Evolutionary conservation across 2,113 vertebrate species (phyloP).

Genomic region (Leptosomus discolor): DNA sequence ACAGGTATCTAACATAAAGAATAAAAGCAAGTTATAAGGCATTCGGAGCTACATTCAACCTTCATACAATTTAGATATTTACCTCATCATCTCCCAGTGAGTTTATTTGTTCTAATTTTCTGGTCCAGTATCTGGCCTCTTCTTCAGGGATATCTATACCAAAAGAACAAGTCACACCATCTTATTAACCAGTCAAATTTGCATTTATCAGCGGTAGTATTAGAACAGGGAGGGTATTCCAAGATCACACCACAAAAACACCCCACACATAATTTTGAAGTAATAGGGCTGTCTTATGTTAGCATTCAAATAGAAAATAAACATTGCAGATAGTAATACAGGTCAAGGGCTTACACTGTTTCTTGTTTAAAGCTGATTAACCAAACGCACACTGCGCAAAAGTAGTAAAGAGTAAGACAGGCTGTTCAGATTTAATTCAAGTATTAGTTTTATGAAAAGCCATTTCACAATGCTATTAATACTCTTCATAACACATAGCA

Average conservation of each 20-base stretch:
- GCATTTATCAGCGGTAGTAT: background rate
- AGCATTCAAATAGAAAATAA: background rate
- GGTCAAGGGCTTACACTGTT: background rate
- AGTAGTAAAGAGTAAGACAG: background rate
- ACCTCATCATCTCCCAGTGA: conserved; percentile 87
- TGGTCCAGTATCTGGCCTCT: conserved; percentile 95
- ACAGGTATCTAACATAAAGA: background rate
- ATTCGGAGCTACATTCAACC: background rate
- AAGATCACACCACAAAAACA: background rate
- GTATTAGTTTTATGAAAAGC: background rate
- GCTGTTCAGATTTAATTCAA: background rate
- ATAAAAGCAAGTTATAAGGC: background rate
- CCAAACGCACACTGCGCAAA: background rate
- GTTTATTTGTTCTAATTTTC: conserved; percentile 90
- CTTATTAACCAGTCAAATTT: background rate
- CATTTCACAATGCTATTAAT: background rate
- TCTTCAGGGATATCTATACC: conserved; percentile 93
- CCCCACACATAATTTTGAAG: background rate
- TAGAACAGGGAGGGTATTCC: background rate
- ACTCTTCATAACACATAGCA: background rate
- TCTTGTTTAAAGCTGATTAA: background rate
- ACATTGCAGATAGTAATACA: background rate
- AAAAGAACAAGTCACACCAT: conserved; percentile 16
- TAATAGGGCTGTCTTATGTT: background rate
- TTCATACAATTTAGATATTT: background rate